Conservation (phyloP, 2,888 invertebrate species). For the Cryptus viduatorius region DNA sequence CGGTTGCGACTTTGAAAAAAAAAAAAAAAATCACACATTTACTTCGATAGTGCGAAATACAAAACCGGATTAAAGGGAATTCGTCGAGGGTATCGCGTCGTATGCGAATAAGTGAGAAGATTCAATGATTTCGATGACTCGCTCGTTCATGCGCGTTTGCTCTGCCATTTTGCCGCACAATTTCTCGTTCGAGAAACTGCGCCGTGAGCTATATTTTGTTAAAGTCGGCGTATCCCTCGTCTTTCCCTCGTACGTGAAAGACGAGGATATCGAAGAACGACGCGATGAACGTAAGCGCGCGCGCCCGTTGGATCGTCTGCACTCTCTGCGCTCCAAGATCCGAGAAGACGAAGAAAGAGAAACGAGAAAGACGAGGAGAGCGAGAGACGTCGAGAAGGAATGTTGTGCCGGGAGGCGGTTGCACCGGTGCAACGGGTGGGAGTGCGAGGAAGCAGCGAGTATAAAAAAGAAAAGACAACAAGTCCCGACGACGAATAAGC, state of each 20-base stretch:
- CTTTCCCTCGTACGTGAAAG: constrained; percentile 45
- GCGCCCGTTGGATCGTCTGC: constrained; percentile 25
- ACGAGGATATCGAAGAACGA: constrained; percentile 41
- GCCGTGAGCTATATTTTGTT: constrained; percentile 52
- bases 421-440: constrained; percentile 76
- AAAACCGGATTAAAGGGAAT: neutral
- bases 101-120: neutral
- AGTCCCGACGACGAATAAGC: constrained; percentile 50
- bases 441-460: constrained; percentile 69
- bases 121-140: neutral
- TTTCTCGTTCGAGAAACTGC: constrained; percentile 58
- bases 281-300: constrained; percentile 25
- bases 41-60: neutral
- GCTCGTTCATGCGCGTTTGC: constrained; percentile 27
- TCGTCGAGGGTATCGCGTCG: neutral
- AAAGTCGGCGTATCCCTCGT: constrained; percentile 25
- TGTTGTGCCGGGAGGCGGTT: constrained; percentile 82
- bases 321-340: constrained; percentile 36
- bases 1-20: neutral
- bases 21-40: neutral
- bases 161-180: constrained; percentile 60
- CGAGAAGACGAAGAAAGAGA: constrained; percentile 30
- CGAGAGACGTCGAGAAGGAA: constrained; percentile 79
- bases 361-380: constrained; percentile 53
- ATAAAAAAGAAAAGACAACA: constrained; percentile 42